Evolutionary conservation across 1,140 invertebrate species (phyloP), one percentile per base, ranked within the genome.

Genomic region (Chrysomallon squamiferum): DNA sequence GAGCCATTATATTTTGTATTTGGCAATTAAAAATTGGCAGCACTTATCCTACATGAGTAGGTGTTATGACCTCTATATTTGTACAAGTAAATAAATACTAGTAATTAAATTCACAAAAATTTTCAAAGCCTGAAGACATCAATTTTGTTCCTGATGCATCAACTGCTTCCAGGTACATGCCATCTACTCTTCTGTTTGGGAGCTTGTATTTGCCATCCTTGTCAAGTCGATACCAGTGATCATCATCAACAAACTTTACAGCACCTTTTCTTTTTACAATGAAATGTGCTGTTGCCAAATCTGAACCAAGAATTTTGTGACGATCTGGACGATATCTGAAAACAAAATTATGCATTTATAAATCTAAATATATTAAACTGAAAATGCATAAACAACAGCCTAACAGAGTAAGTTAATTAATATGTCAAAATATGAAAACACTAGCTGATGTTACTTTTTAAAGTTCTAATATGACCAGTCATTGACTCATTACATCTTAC

Each of bases 201-300:
- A 95, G 79, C 33, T 75, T 65, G 32, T 73, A 73, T n/a, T 88
- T 74, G 27, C 88, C 76, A 27, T 75, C 45, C 11, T 78, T 60
- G 43, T 79, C 72, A 35, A 61, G 54, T 45, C 68, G 69, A 33
- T 88, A 78, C 83, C 87, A 83, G 15, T 87, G 65, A 35, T 88
- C 76, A 38, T 88, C 74, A 27, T 86, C 80, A 64, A 80, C 78
- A 81, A 93, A 92, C 66, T 90, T 92, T 2, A 93, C 88, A 65
- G 88, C 88, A 1, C 91, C 93, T 20, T 88, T 89, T 32, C 90
- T 82, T 72, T 83, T 81, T 1, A 92, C 74, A 45, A 94, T 71
- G 75, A 93, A 94, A 84, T 92, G 90, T 18, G 92, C 91, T 2
- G 89, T 87, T 22, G 92, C 91, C 67, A 95, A 79, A 78, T 95